A percentile compares a stretch with the other conserved stretches of the same genome.
Conservation (phyloP, 2,113 vertebrate species). For the Progne subis region DNA sequence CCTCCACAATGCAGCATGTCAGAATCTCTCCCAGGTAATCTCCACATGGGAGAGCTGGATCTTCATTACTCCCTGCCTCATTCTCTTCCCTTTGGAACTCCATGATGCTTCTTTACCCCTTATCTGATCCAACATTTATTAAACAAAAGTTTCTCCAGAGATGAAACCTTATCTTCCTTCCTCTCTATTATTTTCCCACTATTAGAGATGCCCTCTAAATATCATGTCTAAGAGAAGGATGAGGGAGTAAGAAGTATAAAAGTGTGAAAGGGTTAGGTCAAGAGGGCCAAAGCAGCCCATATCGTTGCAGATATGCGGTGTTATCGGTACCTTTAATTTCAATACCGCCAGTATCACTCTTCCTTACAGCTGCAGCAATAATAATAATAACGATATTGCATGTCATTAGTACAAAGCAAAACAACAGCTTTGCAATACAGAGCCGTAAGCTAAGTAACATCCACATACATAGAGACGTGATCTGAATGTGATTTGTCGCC, state of each 20-base stretch:
- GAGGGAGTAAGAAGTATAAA: neutral
- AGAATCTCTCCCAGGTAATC: neutral
- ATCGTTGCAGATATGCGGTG: rapidly evolving
- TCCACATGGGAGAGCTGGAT: neutral
- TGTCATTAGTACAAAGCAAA: neutral
- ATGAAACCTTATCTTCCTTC: neutral
- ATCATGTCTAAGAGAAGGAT: neutral
- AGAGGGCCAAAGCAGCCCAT: neutral
- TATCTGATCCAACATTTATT: neutral
- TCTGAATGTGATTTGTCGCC: neutral
- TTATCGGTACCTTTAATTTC: neutral
- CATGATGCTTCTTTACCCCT: neutral
- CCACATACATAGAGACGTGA: rapidly evolving
- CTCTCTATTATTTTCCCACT: neutral
- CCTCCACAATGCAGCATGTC: neutral
- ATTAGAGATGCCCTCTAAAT: neutral
- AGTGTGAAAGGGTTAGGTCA: neutral
- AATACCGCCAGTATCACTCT: neutral
- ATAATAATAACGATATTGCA: neutral
- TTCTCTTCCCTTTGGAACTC: neutral
- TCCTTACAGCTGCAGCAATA: neutral
- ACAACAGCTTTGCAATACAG: neutral
- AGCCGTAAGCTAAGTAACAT: neutral
- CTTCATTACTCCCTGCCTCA: neutral
- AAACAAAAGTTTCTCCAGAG: neutral